Conservation (phyloP, 2,888 invertebrate genomes). For the Xestobium rufovillosum region DNA sequence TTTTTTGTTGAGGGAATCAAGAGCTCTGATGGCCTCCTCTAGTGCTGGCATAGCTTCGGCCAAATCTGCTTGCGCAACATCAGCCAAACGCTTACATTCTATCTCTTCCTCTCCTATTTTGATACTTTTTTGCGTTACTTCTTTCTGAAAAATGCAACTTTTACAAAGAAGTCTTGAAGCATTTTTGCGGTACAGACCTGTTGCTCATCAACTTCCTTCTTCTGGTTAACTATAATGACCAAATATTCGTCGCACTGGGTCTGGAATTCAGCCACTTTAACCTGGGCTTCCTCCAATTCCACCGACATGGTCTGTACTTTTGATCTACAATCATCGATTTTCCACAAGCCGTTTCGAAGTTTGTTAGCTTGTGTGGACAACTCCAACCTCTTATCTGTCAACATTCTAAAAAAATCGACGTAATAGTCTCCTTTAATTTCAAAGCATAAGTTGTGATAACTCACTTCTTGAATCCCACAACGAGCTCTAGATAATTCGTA, state of each 20-base stretch:
- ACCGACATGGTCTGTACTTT: constrained; percentile 79
- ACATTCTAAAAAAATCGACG: constrained; percentile 48
- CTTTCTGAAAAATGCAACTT: constrained; percentile 46
- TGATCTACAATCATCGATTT: constrained; percentile 77
- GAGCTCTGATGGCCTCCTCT: constrained; percentile 71
- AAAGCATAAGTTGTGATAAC: neutral
- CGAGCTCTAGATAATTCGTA: constrained; percentile 79
- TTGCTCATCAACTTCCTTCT: constrained; percentile 75
- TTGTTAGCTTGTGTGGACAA: constrained; percentile 69
- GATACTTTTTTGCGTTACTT: constrained; percentile 62
- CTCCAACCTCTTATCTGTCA: constrained; percentile 62
- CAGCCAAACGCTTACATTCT: constrained; percentile 74
- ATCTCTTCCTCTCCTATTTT: constrained; percentile 74
- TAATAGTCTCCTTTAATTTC: constrained; percentile 5
- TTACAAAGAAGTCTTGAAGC: constrained; percentile 1
- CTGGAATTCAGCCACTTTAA: constrained; percentile 68
- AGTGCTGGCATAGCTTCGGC: constrained; percentile 82
- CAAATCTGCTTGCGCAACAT: constrained; percentile 74
- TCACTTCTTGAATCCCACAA: constrained; percentile 76
- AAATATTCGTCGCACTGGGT: constrained; percentile 81
- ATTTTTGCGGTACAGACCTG: constrained; percentile 29
- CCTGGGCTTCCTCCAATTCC: constrained; percentile 70
- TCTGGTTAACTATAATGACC: constrained; percentile 71
- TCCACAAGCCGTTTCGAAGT: constrained; percentile 71
- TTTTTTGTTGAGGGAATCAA: constrained; percentile 76